Conservation (phyloP, 2,113 vertebrate species). For the Regulus satrapa region DNA sequence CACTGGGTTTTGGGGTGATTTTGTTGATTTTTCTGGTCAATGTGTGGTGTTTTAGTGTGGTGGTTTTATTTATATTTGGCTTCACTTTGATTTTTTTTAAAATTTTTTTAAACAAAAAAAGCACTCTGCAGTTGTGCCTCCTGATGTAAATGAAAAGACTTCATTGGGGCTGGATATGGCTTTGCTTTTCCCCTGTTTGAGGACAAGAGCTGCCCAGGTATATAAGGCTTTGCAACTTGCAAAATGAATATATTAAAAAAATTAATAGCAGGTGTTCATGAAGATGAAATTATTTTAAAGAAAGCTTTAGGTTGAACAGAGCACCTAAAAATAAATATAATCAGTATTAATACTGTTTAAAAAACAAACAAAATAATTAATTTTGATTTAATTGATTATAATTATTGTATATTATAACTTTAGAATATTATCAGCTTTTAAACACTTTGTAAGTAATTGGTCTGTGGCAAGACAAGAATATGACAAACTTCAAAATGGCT, state of each 20-base stretch:
- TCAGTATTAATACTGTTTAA: background rate
- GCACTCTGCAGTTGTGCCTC: rapidly evolving
- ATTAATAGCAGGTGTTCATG: background rate
- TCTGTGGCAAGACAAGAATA: background rate
- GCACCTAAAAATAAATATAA: background rate
- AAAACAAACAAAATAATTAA: background rate
- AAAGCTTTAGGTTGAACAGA: background rate
- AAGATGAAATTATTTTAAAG: background rate
- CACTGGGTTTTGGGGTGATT: rapidly evolving
- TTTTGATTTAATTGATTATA: background rate
- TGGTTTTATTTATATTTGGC: background rate
- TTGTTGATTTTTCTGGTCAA: rapidly evolving
- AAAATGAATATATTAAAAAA: background rate
- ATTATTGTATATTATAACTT: background rate
- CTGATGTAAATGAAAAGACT: background rate
- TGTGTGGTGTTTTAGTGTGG: no score
- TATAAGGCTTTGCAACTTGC: background rate
- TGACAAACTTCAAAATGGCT: background rate
- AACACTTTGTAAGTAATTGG: background rate
- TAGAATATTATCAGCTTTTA: background rate
- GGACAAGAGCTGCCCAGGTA: background rate
- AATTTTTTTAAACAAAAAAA: background rate
- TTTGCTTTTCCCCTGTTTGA: background rate
- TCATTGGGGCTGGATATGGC: background rate
- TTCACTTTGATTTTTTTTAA: background rate